These are phyloP conservation scores for Adoxophyes honmai DNA, from an alignment of 1,140 invertebrate genomes.

Conservation along the genomic window DNA sequence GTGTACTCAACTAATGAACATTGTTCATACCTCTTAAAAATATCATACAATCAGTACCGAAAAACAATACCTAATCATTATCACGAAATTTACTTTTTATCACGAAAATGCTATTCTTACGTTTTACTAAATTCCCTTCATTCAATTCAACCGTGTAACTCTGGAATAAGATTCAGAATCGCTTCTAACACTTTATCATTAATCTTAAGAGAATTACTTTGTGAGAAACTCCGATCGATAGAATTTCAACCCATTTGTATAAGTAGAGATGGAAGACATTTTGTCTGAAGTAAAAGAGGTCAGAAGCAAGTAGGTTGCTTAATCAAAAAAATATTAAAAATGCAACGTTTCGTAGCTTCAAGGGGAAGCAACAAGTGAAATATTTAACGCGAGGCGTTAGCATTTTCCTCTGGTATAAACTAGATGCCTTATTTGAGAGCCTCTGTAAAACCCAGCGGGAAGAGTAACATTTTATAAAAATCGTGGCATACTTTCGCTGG, in stretches of 20 bases:
- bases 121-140: constrained; percentile 69
- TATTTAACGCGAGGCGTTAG: constrained; percentile 22
- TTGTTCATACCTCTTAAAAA: constrained; percentile 70
- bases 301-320: constrained; percentile 1
- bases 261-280: constrained; percentile 42
- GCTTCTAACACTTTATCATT: constrained; percentile 24
- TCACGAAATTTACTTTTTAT: constrained; percentile 69
- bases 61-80: constrained; percentile 61
- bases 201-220: constrained; percentile 14
- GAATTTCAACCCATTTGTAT: constrained; percentile 23
- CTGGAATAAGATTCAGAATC: constrained; percentile 19
- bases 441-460: too few species aligned
- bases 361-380: constrained; percentile 22
- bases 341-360: constrained; percentile 18
- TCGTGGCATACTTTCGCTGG: too few species aligned
- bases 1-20: constrained; percentile 69
- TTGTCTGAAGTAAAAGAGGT: constrained; percentile 21
- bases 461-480: too few species aligned
- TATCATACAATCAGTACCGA: constrained; percentile 71
- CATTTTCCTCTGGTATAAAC: constrained; percentile 24
- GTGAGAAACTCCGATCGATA: constrained; percentile 21
- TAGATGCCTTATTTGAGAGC: constrained; percentile 2
- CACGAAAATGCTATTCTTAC: constrained; percentile 72
- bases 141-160: constrained; percentile 53
- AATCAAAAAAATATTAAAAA: constrained; percentile 23